Evolutionary conservation across 92 coral and sea anemone species (phyloP).

Genomic region (Parazoanthus darwini): DNA sequence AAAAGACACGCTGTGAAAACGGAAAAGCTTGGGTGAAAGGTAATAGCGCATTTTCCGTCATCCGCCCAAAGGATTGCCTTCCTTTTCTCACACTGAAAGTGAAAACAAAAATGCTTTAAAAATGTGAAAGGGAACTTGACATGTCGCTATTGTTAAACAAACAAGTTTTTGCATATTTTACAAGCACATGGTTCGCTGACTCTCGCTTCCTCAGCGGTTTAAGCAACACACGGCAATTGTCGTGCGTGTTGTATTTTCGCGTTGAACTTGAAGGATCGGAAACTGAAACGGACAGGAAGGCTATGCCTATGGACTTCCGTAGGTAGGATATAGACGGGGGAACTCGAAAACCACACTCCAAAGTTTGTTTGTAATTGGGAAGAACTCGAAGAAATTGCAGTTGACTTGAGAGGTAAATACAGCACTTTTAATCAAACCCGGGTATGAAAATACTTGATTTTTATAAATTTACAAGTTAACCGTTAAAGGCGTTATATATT

Average conservation of each 20-base stretch:
- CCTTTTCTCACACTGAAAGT: background rate
- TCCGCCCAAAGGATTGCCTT: background rate
- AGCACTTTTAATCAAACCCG: background rate
- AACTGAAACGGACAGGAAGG: background rate
- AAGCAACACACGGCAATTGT: background rate
- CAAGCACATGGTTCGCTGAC: conserved; percentile 33
- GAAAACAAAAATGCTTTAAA: conserved; percentile 21
- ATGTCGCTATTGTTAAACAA: conserved; percentile 38
- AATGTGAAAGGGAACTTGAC: conserved; percentile 5
- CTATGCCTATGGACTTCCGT: background rate
- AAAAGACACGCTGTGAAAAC: background rate
- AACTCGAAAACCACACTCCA: background rate
- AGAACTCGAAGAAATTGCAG: background rate
- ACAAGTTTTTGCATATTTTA: conserved; percentile 44
- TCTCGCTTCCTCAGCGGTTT: background rate
- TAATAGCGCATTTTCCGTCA: background rate
- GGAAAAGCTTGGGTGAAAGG: background rate
- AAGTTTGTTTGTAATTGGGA: background rate
- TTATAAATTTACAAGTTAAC: too few species aligned
- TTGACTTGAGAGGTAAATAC: background rate
- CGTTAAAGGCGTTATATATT: background rate
- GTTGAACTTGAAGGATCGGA: conserved; percentile 1
- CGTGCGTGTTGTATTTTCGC: background rate
- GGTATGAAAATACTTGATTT: background rate
- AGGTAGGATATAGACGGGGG: background rate